These are phyloP conservation scores for Pangasius djambal DNA, from an alignment of 2,797 vertebrate genomes.

Conservation along the genomic window DNA sequence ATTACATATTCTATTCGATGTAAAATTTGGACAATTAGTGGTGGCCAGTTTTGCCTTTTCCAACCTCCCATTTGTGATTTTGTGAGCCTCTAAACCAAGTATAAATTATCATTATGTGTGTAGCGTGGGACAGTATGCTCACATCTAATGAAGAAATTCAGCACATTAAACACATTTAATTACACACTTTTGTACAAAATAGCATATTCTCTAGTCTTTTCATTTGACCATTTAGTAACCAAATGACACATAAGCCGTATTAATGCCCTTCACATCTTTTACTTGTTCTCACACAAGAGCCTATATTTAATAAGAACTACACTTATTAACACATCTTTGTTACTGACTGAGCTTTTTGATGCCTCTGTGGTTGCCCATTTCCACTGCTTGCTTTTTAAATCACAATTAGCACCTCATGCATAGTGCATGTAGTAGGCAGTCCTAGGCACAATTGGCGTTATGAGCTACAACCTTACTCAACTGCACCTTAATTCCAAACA, in stretches of 20 bases:
- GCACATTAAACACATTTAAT: background rate
- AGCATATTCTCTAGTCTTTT: too few relatives aligned
- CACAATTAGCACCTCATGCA: constrained; percentile 11
- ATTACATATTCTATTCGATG: background rate
- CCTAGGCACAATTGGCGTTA: background rate
- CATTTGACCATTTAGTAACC: background rate
- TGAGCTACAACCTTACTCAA: background rate
- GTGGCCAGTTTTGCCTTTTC: background rate
- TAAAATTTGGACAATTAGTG: background rate
- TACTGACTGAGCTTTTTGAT: background rate
- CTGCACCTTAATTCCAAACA: background rate
- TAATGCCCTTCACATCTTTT: background rate
- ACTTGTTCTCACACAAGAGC: background rate
- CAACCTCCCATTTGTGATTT: background rate
- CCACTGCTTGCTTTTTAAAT: background rate
- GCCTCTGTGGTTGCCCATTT: background rate
- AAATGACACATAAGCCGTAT: background rate
- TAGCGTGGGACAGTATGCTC: background rate
- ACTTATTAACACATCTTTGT: constrained; percentile 6
- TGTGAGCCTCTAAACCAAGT: background rate
- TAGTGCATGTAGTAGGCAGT: background rate
- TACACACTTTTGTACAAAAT: background rate
- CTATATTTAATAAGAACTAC: background rate
- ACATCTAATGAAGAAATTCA: background rate
- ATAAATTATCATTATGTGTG: background rate